Percentiles rank a stretch among this genome's conserved stretches.
Conservation (phyloP, 2,888 invertebrate species). For the Pinctada fucata region DNA sequence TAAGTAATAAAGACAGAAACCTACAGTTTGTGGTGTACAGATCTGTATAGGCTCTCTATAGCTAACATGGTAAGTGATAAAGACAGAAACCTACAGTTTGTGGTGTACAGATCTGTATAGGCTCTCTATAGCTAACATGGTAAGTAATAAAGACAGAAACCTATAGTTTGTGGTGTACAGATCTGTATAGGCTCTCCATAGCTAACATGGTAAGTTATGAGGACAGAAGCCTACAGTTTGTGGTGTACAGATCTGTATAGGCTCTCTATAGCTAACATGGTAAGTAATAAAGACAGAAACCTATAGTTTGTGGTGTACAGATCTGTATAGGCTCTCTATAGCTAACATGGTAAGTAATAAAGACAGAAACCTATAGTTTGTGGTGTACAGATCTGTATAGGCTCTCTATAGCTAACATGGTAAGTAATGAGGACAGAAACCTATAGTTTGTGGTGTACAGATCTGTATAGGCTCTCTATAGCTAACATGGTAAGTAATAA, state of each 20-base stretch:
- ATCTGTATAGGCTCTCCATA: slow-evolving; percentile 83
- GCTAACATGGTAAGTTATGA: too few species aligned
- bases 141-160: slow-evolving; percentile 81
- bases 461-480: slow-evolving; percentile 83
- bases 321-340: slow-evolving; percentile 83
- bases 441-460: slow-evolving; percentile 96
- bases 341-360: too few species aligned
- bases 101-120: slow-evolving; percentile 96
- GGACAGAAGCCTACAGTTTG: too few species aligned
- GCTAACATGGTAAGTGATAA: too few species aligned
- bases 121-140: background rate
- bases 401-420: too few species aligned
- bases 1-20: slow-evolving; percentile 81
- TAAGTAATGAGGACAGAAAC: slow-evolving; percentile 81
- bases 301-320: slow-evolving; percentile 96
- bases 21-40: slow-evolving; percentile 96
- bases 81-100: slow-evolving; percentile 89
- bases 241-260: slow-evolving; percentile 93
- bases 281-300: slow-evolving; percentile 83
- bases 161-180: slow-evolving; percentile 96
- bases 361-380: slow-evolving; percentile 89
- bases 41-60: slow-evolving; percentile 83
- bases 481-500: too few species aligned
- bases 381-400: slow-evolving; percentile 86
- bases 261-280: slow-evolving; percentile 93